These are phyloP conservation scores for Motacilla tschutschensis DNA, from an alignment of 2,113 vertebrate species.

Conservation along the genomic window DNA sequence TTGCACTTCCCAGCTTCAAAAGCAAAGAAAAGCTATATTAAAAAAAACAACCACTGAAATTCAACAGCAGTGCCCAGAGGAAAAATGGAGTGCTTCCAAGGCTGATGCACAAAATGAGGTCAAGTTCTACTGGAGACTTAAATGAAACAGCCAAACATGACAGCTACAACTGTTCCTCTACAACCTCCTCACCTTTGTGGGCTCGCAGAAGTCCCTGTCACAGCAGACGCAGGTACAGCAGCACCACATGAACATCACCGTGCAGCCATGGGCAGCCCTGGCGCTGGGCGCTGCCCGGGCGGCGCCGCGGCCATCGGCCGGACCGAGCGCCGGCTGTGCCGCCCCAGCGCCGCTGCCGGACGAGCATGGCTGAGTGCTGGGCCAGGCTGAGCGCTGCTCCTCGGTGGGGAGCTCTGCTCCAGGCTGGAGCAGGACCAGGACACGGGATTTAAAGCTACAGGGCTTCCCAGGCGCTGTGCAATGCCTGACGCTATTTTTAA, in stretches of 20 bases:
- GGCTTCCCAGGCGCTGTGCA: neutral
- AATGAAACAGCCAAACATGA: neutral
- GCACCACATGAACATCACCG: constrained; percentile 67
- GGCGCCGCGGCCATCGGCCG: neutral
- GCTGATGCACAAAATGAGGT: constrained; percentile 49
- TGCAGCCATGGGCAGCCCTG: neutral
- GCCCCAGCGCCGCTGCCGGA: neutral
- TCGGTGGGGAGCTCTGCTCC: neutral
- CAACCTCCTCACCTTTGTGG: constrained; percentile 64
- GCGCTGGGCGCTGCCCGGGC: neutral
- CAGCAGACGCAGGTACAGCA: constrained; percentile 69
- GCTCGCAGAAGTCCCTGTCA: constrained; percentile 48
- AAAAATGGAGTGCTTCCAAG: neutral
- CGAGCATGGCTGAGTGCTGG: neutral
- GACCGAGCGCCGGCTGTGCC: neutral
- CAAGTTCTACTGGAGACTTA: constrained; percentile 13
- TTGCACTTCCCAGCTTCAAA: constrained; percentile 32
- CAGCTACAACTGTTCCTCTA: neutral
- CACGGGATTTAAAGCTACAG: constrained; percentile 55
- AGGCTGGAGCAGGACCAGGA: neutral
- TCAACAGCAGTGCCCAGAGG: neutral
- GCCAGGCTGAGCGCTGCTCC: neutral
- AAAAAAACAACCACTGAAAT: constrained; percentile 1
- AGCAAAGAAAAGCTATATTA: constrained; percentile 23
- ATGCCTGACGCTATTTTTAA: neutral